Evolutionary conservation across 2,888 invertebrate genomes (phyloP).

Genomic region (Synanthedon andrenaeformis): DNA sequence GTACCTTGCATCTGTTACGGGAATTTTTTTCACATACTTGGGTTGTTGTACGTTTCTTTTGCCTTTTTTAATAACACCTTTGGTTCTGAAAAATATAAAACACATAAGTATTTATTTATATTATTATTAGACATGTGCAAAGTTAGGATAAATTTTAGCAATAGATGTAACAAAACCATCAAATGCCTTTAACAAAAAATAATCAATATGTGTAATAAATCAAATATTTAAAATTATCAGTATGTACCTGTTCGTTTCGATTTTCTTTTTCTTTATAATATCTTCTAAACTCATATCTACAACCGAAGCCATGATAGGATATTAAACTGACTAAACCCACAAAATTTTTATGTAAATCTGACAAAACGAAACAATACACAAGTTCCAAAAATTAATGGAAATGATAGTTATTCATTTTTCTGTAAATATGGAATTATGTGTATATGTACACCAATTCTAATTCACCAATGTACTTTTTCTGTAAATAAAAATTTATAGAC

Average conservation of each 20-base stretch:
- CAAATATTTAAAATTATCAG: no score
- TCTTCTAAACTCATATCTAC: constrained; percentile 63
- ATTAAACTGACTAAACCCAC: background rate
- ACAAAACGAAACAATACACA: no score
- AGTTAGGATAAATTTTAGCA: no score
- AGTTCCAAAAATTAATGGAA: no score
- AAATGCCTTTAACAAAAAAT: background rate
- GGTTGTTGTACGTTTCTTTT: background rate
- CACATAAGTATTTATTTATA: background rate
- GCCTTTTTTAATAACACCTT: background rate
- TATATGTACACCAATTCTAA: no score
- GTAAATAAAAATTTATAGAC: no score
- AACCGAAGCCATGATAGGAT: constrained; percentile 34
- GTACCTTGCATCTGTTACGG: constrained; percentile 77
- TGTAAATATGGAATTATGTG: no score
- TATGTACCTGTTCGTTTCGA: constrained; percentile 27
- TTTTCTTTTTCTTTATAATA: constrained; percentile 55
- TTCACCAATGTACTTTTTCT: no score
- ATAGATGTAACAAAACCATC: no score
- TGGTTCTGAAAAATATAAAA: background rate
- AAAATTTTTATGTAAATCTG: no score
- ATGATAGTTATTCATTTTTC: no score
- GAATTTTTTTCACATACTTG: constrained; percentile 12
- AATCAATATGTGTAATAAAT: background rate
- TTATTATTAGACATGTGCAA: no score